Evolutionary conservation across 2,797 vertebrate species (phyloP), one percentile per base, ranked within the genome.

Genomic region (Hylomyscus alleni): DNA sequence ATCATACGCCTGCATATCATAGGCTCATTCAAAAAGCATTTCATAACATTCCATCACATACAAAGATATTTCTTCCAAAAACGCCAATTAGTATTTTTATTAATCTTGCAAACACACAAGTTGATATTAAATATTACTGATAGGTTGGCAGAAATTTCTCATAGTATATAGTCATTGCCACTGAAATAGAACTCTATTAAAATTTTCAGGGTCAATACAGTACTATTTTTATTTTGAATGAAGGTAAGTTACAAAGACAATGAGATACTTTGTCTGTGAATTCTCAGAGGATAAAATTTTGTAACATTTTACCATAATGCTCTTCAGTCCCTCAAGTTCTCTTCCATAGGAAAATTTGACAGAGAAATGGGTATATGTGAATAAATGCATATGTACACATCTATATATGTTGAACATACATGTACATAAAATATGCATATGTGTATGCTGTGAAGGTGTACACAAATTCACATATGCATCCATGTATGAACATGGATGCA

Each of bases 71-170:
- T 95, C 6, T 95, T 86, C 85, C 69, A 77, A 29, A 73, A 15
- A 88, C 15, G 19, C 4, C 20, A 84, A 81, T 97, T 95, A 97
- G 22, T 91, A 13, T 56, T 95, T 96, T 93, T 93, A 81, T 89
- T 93, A 95, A 94, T 89, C 31, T 94, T 90, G 24, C 17, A 37
- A 95, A 89, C 47, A 47, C 40, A 82, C 82, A 94, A 60, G 50
- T 58, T 84, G 2, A 62, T 54, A 65, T 52, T 50, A 94, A 94
- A 84, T 84, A 69, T 78, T 82, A 88, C 22, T 92, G 20, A 82
- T 20, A 89, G 29, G 11, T 10, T 81, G 75, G 40, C 12, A 92
- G 20, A 89, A 83, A 19, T 94, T 7, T 92, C 73, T 93, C 13
- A 92, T 75, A 37, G 22, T 84, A 20, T 67, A 13, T 87, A 34